phyloP scores from a whole-genome alignment of 2,113 vertebrate species.

The Fulmarus glacialis region DNA sequence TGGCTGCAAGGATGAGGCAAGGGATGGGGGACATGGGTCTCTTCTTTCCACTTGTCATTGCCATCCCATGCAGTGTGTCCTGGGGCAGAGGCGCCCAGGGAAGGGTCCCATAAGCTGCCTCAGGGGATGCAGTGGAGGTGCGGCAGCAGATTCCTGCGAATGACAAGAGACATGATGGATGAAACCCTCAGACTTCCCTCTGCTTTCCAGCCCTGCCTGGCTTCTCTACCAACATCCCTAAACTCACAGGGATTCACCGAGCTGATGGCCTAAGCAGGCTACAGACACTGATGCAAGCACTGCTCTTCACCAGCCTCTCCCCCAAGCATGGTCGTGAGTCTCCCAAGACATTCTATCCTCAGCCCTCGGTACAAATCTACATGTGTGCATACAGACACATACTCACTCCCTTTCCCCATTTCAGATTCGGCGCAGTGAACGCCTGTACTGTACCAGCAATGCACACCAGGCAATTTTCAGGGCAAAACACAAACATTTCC shows the following conservation, averaged over 20 bases:
- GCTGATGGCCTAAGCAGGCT: background rate
- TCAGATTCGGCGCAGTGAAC: background rate
- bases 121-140: background rate
- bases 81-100: conserved; percentile 14
- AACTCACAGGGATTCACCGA: background rate
- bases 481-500: background rate
- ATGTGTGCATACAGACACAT: background rate
- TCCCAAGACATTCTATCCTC: background rate
- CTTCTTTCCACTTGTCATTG: conserved; percentile 32
- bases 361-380: background rate
- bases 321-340: accelerated
- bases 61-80: conserved; percentile 46
- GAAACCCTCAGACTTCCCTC: background rate
- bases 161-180: background rate
- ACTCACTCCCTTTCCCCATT: background rate
- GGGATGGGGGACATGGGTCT: conserved; percentile 21
- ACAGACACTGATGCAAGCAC: background rate
- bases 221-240: background rate
- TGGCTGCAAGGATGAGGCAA: conserved; percentile 55
- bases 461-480: background rate
- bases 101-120: conserved; percentile 71
- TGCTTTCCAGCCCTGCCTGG: background rate
- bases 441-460: background rate
- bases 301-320: background rate
- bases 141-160: background rate